Evolutionary conservation across 2,797 vertebrate genomes (phyloP), one percentile per base, ranked within the genome.

Genomic region (Cyprinella venusta): DNA sequence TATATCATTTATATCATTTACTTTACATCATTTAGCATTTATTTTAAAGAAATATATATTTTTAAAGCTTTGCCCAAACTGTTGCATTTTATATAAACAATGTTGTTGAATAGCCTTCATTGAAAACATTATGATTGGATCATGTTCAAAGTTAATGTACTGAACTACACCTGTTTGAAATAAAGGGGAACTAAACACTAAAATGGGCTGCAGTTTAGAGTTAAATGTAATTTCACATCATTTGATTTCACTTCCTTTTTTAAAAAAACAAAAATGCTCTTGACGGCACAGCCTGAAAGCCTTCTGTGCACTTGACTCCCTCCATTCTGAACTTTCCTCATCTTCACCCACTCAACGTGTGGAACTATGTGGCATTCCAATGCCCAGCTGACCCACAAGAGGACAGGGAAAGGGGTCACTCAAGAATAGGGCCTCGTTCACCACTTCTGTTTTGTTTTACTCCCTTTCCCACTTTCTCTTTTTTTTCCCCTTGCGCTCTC

Each of bases 361-460:
- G 87, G 81, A 92, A 91, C 90, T 92, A 94, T 95, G 93, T 91
- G 87, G 91, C 92, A 90, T 88, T 91, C 86, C 88, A 87, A 30
- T 87, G 84, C 88, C 85, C 70, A 71, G 56, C 86, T 72, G 84
- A 84, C 87, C 87, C 91, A 91, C 89, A 70, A 88, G 56, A 79
- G 84, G n/a, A 68, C 59, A 84, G 67, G 68, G 65, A 80, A 85
- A 61, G 36, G 64, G 70, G 68, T 74, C 77, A 67, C 64, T 82
- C 21, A 72, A 76, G 81, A 86, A 85, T 79, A 89, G 87, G 91
- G 90, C 90, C 90, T 89, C 78, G 1, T 85, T 93, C 91, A 91
- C 91, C 91, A 92, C 88, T 67, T 67, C 52, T 67, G 71, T 88
- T 87, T 84, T 78, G 54, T 26, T 79, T 91, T 90, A 88, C 91